Conservation (phyloP, 2,113 vertebrate species). For the Empidonax traillii region DNA sequence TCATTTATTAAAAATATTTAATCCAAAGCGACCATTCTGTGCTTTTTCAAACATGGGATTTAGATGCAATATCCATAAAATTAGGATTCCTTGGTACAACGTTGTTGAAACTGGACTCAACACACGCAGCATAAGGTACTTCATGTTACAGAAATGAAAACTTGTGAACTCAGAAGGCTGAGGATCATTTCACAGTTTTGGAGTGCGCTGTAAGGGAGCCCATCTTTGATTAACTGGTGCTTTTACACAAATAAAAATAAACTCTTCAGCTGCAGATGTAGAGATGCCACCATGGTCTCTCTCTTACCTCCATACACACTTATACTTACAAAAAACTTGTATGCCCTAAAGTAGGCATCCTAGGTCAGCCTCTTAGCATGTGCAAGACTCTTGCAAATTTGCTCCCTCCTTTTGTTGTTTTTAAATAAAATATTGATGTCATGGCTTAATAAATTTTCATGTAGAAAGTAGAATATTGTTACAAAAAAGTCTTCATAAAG, state of each 20-base stretch:
- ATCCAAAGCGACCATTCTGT: neutral
- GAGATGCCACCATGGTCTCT: neutral
- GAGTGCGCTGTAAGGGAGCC: neutral
- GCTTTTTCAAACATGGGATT: accelerated
- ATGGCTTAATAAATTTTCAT: neutral
- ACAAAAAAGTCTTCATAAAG: neutral
- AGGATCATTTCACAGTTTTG: accelerated
- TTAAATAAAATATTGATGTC: neutral
- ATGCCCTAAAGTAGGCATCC: neutral
- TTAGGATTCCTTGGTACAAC: neutral
- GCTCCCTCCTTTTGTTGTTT: neutral
- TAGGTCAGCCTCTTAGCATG: neutral
- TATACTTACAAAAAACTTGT: neutral
- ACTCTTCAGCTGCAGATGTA: neutral
- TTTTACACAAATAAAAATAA: neutral
- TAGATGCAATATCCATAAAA: neutral
- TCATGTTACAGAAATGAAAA: neutral
- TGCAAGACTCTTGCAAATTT: neutral
- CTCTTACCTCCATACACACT: neutral
- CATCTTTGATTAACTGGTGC: neutral
- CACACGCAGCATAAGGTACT: accelerated
- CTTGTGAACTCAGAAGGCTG: accelerated
- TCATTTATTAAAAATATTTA: neutral
- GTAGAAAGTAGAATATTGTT: neutral
- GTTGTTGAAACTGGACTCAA: neutral